phyloP scores from a whole-genome alignment of 2,113 vertebrate species.

The Vidua chalybeata region DNA sequence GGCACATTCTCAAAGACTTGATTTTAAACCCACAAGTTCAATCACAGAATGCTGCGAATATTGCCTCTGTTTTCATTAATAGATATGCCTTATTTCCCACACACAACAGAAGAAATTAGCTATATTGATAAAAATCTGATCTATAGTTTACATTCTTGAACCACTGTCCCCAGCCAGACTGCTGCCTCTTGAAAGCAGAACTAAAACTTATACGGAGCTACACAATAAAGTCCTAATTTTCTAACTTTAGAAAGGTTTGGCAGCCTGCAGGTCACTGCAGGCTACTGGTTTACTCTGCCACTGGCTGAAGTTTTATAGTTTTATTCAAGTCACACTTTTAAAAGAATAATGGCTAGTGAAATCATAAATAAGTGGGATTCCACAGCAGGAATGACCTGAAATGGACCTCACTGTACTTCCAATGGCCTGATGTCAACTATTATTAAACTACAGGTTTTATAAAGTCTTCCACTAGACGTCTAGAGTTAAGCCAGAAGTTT shows the following conservation, averaged over 20 bases:
- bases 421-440: conserved; percentile 75
- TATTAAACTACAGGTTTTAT: conserved; percentile 74
- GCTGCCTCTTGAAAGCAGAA: not conserved
- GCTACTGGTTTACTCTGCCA: not conserved
- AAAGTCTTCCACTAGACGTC: conserved; percentile 77
- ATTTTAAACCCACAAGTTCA: not conserved
- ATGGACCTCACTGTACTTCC: conserved; percentile 66
- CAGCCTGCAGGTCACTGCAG: not conserved
- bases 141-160: not conserved
- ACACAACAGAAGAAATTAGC: not conserved
- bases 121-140: not conserved
- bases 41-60: not conserved
- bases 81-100: not conserved
- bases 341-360: not conserved
- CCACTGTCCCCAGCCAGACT: not conserved
- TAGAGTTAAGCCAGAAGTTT: conserved; percentile 82
- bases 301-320: not conserved
- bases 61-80: not conserved
- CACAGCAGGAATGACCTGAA: conserved; percentile 54
- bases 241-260: not conserved
- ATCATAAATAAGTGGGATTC: conserved; percentile 2
- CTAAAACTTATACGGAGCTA: not conserved
- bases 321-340: not conserved
- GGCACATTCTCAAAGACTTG: not conserved
- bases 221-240: not conserved